Evolutionary conservation across 2,797 vertebrate species (phyloP).

Genomic region (Enteromius argenteus): DNA sequence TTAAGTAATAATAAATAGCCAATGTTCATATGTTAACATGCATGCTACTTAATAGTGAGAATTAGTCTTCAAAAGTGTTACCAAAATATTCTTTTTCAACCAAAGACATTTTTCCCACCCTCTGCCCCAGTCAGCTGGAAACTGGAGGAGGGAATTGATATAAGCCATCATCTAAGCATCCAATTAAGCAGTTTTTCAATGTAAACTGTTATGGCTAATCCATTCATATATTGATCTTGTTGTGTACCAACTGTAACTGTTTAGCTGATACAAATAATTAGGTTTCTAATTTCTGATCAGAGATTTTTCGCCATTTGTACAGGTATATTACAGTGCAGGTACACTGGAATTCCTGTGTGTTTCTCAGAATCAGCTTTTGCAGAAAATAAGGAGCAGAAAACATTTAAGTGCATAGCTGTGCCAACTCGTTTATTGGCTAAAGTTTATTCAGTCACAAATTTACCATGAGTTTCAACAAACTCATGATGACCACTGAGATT

Average conservation of each 20-base stretch:
- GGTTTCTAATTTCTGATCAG: neutral
- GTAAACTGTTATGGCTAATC: neutral
- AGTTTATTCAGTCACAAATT: neutral
- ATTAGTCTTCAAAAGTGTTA: too few relatives aligned
- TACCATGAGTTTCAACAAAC: neutral
- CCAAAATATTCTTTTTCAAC: neutral
- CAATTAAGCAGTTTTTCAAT: neutral
- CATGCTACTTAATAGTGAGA: too few relatives aligned
- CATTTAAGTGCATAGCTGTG: neutral
- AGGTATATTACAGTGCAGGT: neutral
- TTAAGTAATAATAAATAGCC: too few relatives aligned
- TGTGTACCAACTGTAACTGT: neutral
- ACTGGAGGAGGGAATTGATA: neutral
- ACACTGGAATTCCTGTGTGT: neutral
- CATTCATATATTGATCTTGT: neutral
- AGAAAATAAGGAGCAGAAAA: neutral
- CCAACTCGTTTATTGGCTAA: too few relatives aligned
- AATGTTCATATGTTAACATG: too few relatives aligned
- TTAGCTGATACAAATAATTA: neutral
- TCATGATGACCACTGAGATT: neutral
- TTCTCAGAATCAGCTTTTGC: neutral
- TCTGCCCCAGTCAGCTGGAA: neutral
- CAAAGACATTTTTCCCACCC: neutral
- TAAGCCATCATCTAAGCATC: neutral
- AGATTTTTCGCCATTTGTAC: neutral